Evolutionary conservation across 2,797 vertebrate genomes (phyloP), one percentile per base, ranked within the genome.

Genomic region (Paramormyrops hopkinsi): DNA sequence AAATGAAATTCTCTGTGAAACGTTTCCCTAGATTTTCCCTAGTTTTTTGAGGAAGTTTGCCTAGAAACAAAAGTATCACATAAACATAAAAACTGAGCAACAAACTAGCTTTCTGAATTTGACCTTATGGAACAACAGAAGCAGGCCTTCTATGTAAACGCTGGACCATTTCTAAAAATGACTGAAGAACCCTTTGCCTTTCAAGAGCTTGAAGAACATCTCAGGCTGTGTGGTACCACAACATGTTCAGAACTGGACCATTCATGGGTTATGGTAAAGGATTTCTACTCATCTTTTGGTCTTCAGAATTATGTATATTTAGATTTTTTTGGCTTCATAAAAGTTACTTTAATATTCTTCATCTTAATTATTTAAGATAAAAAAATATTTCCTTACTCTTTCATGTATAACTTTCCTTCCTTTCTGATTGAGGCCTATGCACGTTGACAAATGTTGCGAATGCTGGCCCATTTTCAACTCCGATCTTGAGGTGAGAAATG

Each of bases 211-310:
- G n/a, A 86, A 89, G 17, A n/a, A 56, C 41, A 87, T 19, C 53
- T 17, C 33, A 65, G 84, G 89, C 4, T 97, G 96, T 22, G 91
- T 29, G n/a, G 91, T 97, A 48, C 95, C 95, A 12, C 14, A 85
- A 3, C 89, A 8, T 0, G 11, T 95, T 73, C 87, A 92, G 89
- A 90, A 54, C 88, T 97, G 96, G 96, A 96, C 95, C 9, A 96
- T 96, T 62, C 96, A 97, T 51, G 96, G 96, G 1, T 92, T 97
- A 1, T 97, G 96, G 96, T 96, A 88, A 94, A 88, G 14, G n/a
- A 83, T 53, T 41, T 29, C n/a, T 19, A 62, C 41, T 37, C 54
- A 46, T 6, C 25, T 12, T 44, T 17, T 29, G 25, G 44, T 29
- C 19, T 50, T 25, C 25, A 41, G 22, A 83, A 50, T 17, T 37